These are phyloP conservation scores for Chrosomus eos DNA, from an alignment of 2,797 vertebrate species.

Conservation along the genomic window DNA sequence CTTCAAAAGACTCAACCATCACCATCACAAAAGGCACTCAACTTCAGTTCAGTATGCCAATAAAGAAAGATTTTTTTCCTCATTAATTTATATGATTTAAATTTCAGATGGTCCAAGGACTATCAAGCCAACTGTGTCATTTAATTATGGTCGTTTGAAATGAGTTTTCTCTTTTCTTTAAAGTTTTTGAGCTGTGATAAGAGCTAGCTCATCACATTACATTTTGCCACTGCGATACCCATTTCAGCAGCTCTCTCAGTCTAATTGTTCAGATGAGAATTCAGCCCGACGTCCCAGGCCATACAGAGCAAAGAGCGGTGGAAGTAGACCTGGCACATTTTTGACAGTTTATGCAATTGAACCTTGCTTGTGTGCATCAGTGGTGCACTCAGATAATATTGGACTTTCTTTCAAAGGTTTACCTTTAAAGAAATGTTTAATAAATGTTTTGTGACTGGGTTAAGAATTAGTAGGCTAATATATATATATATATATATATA, in stretches of 20 bases:
- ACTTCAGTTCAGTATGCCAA: constrained; percentile 13
- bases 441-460: background rate
- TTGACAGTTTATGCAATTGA: background rate
- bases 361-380: background rate
- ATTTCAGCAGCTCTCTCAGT: constrained; percentile 37
- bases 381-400: background rate
- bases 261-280: constrained; percentile 39
- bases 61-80: constrained; percentile 42
- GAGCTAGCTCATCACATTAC: constrained; percentile 49
- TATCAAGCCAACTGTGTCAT: constrained; percentile 56
- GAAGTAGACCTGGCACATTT: background rate
- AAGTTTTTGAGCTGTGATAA: constrained; percentile 52
- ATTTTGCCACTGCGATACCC: constrained; percentile 26
- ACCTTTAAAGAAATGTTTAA: background rate
- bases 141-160: constrained; percentile 57
- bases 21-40: constrained; percentile 7
- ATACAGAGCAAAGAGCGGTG: background rate
- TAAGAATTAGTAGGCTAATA: background rate
- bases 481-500: too few species aligned
- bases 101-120: constrained; percentile 50
- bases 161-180: constrained; percentile 56
- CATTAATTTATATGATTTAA: constrained; percentile 54
- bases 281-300: background rate
- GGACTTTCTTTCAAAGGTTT: background rate
- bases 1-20: constrained; percentile 4